phyloP scores from a whole-genome alignment of 1,140 invertebrate species.

The Aphaenogaster floridana region DNA sequence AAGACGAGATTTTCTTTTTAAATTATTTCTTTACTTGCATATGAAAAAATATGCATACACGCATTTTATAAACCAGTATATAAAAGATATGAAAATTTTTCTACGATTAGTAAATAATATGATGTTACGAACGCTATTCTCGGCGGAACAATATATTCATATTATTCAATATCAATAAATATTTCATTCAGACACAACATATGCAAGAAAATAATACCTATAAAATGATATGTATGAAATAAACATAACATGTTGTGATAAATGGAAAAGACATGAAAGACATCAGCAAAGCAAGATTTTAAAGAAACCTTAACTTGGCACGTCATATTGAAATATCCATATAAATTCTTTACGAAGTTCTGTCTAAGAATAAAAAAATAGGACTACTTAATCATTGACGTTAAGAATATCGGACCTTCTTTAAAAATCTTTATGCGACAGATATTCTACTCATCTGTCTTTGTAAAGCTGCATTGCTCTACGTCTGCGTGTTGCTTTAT shows the following conservation, averaged over 20 bases:
- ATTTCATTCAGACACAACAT: neutral
- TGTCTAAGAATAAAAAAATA: neutral
- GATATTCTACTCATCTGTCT: neutral
- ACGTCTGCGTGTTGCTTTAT: neutral
- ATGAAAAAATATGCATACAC: neutral
- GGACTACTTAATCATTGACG: neutral
- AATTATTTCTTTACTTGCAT: neutral
- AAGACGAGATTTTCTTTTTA: neutral
- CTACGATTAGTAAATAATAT: neutral
- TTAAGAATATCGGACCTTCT: neutral
- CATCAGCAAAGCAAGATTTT: neutral
- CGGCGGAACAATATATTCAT: neutral
- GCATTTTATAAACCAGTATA: neutral
- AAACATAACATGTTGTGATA: neutral
- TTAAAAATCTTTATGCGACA: neutral
- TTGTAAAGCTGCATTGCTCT: neutral
- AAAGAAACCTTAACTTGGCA: neutral
- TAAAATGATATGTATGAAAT: neutral
- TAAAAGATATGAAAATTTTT: neutral
- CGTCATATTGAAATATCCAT: neutral
- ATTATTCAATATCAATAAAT: constrained; percentile 27
- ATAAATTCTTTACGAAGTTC: neutral
- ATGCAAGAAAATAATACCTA: neutral
- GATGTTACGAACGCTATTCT: neutral
- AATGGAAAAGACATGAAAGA: neutral